A percentile compares a stretch with the other conserved stretches of the same genome.
Conservation (phyloP, 2,888 invertebrate genomes). For the Cryptus armator region DNA sequence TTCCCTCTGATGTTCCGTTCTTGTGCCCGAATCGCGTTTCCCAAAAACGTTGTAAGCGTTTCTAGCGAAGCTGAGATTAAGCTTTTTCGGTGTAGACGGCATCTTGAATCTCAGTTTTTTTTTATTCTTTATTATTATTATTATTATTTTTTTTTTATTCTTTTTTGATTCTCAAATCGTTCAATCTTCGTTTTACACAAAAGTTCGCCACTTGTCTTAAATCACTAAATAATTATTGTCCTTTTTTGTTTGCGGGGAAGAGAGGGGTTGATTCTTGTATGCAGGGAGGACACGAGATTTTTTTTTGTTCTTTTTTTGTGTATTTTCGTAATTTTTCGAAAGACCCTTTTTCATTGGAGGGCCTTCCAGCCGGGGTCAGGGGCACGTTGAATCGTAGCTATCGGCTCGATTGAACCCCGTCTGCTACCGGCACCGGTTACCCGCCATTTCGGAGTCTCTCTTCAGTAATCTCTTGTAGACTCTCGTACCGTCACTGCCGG, state of each 20-base stretch:
- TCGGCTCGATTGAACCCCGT: constrained; percentile 75
- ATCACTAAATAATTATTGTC: constrained; percentile 75
- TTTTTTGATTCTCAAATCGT: not conserved
- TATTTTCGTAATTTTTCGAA: constrained; percentile 4
- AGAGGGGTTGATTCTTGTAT: constrained; percentile 42
- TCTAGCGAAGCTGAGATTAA: constrained; percentile 84
- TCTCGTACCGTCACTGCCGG: constrained; percentile 64
- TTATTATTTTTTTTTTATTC: not conserved
- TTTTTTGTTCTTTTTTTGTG: not conserved
- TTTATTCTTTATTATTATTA: not conserved
- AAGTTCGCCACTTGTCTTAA: constrained; percentile 67
- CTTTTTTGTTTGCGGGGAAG: constrained; percentile 24
- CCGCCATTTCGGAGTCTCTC: constrained; percentile 80
- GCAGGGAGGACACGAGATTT: constrained; percentile 47
- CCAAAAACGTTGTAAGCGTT: constrained; percentile 84
- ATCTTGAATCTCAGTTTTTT: constrained; percentile 72
- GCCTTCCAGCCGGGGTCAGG: constrained; percentile 66
- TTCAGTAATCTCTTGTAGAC: constrained; percentile 69
- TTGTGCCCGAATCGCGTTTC: constrained; percentile 76
- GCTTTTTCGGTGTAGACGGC: constrained; percentile 84
- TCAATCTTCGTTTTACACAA: constrained; percentile 32
- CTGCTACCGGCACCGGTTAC: constrained; percentile 84
- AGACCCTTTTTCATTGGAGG: constrained; percentile 44
- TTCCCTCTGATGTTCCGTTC: constrained; percentile 81
- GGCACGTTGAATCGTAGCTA: constrained; percentile 37